Conservation (phyloP, 2,888 invertebrate species). For the Dione juno region DNA sequence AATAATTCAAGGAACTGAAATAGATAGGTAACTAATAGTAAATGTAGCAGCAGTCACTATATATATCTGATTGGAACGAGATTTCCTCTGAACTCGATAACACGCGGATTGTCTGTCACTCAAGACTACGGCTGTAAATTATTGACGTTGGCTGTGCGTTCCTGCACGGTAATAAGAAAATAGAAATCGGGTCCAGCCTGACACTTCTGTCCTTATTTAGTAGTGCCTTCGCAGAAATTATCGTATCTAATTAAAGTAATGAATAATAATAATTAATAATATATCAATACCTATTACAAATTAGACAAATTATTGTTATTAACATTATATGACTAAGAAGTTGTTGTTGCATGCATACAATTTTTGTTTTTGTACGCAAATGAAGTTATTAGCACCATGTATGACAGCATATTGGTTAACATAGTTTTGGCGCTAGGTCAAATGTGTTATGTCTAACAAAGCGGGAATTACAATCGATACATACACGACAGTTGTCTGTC, state of each 20-base stretch:
- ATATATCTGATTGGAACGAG: slow-evolving; percentile 30
- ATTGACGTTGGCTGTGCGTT: slow-evolving; percentile 22
- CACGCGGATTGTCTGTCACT: slow-evolving; percentile 25
- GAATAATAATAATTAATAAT: too few relatives aligned
- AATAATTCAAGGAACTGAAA: slow-evolving; percentile 18
- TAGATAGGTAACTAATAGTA: slow-evolving; percentile 15
- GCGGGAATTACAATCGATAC: slow-evolving; percentile 25
- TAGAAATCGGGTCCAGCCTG: not conserved
- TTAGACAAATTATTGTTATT: too few relatives aligned
- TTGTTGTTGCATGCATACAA: too few relatives aligned
- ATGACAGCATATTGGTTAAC: slow-evolving; percentile 5
- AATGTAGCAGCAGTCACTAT: slow-evolving; percentile 11
- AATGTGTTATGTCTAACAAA: slow-evolving; percentile 21
- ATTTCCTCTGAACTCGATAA: slow-evolving; percentile 22
- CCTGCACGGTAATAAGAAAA: slow-evolving; percentile 1
- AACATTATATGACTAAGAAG: too few relatives aligned
- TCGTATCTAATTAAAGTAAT: too few relatives aligned
- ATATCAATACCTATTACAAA: too few relatives aligned
- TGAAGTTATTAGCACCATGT: not conserved
- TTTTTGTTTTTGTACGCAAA: not conserved
- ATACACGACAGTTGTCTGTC: slow-evolving; percentile 26
- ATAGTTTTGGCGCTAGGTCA: slow-evolving; percentile 22
- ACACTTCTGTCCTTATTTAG: slow-evolving; percentile 9
- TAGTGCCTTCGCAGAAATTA: not conserved
- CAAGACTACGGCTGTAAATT: slow-evolving; percentile 40